Percentiles rank a stretch among this genome's conserved stretches.
Evolutionary conservation across 2,888 invertebrate species (phyloP).

Genomic region (Cerceris ruficornis): DNA sequence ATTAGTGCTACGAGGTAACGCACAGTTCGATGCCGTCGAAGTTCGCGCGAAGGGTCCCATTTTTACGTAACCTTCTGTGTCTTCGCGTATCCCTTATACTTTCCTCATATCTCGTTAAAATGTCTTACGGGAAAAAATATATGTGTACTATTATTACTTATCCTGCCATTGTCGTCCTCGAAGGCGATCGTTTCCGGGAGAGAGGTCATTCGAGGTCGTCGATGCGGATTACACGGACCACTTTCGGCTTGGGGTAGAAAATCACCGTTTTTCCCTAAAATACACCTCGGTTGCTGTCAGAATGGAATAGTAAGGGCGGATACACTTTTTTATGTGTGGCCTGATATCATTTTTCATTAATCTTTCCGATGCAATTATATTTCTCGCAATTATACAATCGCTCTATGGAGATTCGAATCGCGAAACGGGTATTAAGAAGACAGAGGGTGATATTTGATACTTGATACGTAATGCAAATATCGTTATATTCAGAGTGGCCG

Average conservation of each 20-base stretch:
- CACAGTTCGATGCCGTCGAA: neutral
- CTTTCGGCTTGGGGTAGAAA: constrained; percentile 42
- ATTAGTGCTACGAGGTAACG: neutral
- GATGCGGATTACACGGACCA: constrained; percentile 2
- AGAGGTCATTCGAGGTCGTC: constrained; percentile 3
- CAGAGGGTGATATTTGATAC: too few relatives aligned
- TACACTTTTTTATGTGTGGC: too few relatives aligned
- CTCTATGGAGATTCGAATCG: too few relatives aligned
- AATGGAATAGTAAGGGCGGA: too few relatives aligned
- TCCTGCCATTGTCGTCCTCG: constrained; percentile 3
- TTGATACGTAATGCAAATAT: too few relatives aligned
- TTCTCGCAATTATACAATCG: too few relatives aligned
- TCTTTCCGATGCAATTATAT: too few relatives aligned
- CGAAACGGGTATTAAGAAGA: too few relatives aligned
- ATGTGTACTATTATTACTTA: constrained; percentile 3
- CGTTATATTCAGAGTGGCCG: too few relatives aligned
- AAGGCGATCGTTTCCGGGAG: constrained; percentile 10
- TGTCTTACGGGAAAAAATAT: constrained; percentile 24
- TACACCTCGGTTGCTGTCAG: constrained; percentile 16
- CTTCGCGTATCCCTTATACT: neutral
- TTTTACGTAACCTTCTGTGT: neutral
- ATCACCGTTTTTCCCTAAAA: constrained; percentile 32
- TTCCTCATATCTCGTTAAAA: neutral
- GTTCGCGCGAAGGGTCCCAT: neutral
- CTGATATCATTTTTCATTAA: too few relatives aligned